Conservation (phyloP, 1,140 invertebrate species). For the Sycobia sp. region DNA sequence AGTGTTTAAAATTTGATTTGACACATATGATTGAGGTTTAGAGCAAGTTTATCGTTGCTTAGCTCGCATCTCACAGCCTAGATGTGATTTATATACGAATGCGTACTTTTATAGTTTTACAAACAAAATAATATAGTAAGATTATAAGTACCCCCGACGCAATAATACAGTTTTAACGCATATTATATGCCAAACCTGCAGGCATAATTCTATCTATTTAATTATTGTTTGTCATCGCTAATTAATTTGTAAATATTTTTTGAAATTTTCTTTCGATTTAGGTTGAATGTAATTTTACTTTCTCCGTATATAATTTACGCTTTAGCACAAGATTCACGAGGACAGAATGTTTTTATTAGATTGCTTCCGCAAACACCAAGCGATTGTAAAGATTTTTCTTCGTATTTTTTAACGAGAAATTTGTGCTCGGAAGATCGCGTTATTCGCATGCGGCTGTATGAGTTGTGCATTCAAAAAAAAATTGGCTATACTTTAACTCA, state of each 20-base stretch:
- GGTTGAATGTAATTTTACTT: neutral
- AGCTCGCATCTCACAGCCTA: conserved; percentile 60
- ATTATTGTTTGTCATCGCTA: conserved; percentile 13
- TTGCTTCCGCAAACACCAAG: conserved; percentile 13
- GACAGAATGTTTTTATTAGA: conserved; percentile 20
- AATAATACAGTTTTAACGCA: conserved; percentile 31
- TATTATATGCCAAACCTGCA: conserved; percentile 34
- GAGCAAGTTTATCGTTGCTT: conserved; percentile 56
- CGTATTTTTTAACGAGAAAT: no score
- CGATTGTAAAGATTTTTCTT: neutral
- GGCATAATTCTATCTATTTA: conserved; percentile 30
- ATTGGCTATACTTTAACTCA: conserved; percentile 44
- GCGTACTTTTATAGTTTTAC: conserved; percentile 37
- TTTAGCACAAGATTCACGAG: conserved; percentile 9
- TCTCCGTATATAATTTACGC: neutral
- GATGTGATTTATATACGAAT: conserved; percentile 51
- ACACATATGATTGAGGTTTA: conserved; percentile 60
- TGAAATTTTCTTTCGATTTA: conserved; percentile 10
- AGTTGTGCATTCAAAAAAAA: conserved; percentile 48
- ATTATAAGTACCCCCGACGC: conserved; percentile 24
- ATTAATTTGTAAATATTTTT: neutral
- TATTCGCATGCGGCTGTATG: conserved; percentile 1
- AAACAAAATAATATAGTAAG: conserved; percentile 32
- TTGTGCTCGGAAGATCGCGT: conserved; percentile 29
- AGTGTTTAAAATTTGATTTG: conserved; percentile 52